Base-by-base conservation (phyloP, 2,113 vertebrate genomes). In the Speoplatyrhinus poulsoni region DNA sequence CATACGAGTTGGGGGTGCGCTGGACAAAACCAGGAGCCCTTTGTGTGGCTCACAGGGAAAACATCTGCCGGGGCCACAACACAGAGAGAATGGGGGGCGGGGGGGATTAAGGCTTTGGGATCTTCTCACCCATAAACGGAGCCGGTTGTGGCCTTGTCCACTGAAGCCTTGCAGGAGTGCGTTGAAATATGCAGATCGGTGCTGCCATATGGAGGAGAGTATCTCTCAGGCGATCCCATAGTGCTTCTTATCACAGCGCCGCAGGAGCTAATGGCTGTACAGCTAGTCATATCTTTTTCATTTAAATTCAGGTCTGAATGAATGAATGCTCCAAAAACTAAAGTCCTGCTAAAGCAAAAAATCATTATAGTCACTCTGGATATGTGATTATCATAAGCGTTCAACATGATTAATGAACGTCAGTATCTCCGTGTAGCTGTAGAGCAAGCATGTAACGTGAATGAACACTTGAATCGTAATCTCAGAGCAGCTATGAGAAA, bases 41-140 rank as follows among this genome's bases (percentile, higher is more conserved):
- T 90, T 90, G 88, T 90, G 68, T 7, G 3, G 69, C 72, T 86
- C 80, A 84, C 87, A 87, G 77, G 70, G 72, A 87, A 88, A 90
- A 87, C 90, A 90, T 90, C 88, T 91, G 87, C 82, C 76, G 68
- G 65, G 54, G 57, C 56, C 57, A 81, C 70, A 82, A 86, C 75
- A 77, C 52, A 36, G 70, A 66, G 69, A 65, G 54, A 65, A 47
- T 19, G 60, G 67, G 5, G 19, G 12, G 56, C 9, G 9, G 56
- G 17, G 65, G 69, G 81, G 84, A 72, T 84, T 76, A 81, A 75
- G 69, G 84, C 49, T 47, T 19, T 1, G 72, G 64, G 64, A 5
- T 71, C 73, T 76, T 75, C 72, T 67, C 60, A 75, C 62, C 56
- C 75, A 70, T 46, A 58, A 13, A 56, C 36, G 7, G 36, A 41